A percentile compares a stretch with the other conserved stretches of the same genome.
These are phyloP conservation scores for Agrochola lychnidis DNA, from an alignment of 2,888 invertebrate species.

Conservation along the genomic window DNA sequence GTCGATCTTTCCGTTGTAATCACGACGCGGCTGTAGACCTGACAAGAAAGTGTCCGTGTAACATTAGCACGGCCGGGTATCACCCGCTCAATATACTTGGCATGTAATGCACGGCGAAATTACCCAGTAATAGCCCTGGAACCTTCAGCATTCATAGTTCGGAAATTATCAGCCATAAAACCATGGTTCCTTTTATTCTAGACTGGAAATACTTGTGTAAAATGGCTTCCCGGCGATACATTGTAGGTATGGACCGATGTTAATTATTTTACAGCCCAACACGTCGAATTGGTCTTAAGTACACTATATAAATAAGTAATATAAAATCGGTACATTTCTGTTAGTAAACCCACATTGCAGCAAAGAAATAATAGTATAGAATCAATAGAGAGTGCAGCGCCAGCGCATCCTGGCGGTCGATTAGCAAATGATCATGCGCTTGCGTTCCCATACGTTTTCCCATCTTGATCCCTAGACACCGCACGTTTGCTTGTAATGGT, in stretches of 20 bases:
- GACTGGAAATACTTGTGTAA: constrained; percentile 81
- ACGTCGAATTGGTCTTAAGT: constrained; percentile 51
- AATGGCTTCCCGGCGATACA: constrained; percentile 75
- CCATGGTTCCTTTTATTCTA: constrained; percentile 84
- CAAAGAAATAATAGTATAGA: constrained; percentile 61
- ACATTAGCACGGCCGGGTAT: constrained; percentile 83
- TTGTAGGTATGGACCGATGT: constrained; percentile 68
- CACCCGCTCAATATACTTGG: constrained; percentile 81
- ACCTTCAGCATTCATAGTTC: constrained; percentile 88
- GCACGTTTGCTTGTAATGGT: constrained; percentile 86
- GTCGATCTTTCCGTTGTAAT: constrained; percentile 75
- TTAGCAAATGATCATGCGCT: constrained; percentile 77
- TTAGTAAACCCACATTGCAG: constrained; percentile 51
- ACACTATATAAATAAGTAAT: constrained; percentile 57
- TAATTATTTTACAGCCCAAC: constrained; percentile 75
- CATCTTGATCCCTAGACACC: constrained; percentile 81
- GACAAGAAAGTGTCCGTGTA: constrained; percentile 86
- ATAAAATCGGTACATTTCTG: constrained; percentile 53
- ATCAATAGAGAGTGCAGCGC: constrained; percentile 61
- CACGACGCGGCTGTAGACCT: constrained; percentile 72
- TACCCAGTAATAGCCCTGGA: constrained; percentile 86
- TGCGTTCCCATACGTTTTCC: constrained; percentile 81
- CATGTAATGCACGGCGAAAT: constrained; percentile 86
- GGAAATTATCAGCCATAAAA: constrained; percentile 90
- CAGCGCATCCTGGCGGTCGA: constrained; percentile 68